phyloP scores from a whole-genome alignment of 1,140 invertebrate genomes.

The Tachypleus tridentatus region DNA sequence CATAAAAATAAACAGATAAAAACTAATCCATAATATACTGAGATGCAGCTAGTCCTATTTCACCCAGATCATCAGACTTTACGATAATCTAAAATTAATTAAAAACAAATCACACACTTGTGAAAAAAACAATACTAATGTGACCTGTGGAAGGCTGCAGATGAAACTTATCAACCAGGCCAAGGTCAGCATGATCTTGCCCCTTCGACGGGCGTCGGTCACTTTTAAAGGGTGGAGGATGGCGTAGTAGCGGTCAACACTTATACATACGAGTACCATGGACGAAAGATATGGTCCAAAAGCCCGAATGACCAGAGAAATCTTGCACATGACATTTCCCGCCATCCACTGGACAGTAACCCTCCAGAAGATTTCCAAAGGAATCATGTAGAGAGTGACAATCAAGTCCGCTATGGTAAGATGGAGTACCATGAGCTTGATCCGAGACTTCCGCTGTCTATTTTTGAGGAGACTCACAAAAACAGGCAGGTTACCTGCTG shows the following conservation, averaged over 20 bases:
- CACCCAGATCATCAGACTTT: no score
- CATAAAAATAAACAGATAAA: no score
- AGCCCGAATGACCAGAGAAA: slow-evolving; percentile 56
- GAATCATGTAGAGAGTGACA: slow-evolving; percentile 64
- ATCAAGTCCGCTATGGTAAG: slow-evolving; percentile 61
- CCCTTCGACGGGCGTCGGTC: slow-evolving; percentile 50
- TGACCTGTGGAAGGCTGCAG: slow-evolving; percentile 62
- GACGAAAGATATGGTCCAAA: slow-evolving; percentile 69
- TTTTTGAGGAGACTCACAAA: slow-evolving; percentile 56
- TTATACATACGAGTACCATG: slow-evolving; percentile 65
- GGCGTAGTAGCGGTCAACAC: slow-evolving; percentile 62
- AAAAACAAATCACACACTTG: no score
- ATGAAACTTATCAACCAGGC: slow-evolving; percentile 56
- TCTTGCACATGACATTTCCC: slow-evolving; percentile 58
- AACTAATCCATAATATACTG: no score
- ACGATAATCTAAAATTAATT: no score
- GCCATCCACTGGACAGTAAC: slow-evolving; percentile 64
- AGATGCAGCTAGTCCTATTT: no score
- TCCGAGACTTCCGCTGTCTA: slow-evolving; percentile 53
- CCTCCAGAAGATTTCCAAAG: slow-evolving; percentile 63
- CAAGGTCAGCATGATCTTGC: slow-evolving; percentile 54
- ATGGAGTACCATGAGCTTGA: slow-evolving; percentile 63
- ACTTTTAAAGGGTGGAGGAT: slow-evolving; percentile 58
- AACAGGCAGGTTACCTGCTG: slow-evolving; percentile 58
- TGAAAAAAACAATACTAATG: neutral